Evolutionary conservation across 2,888 invertebrate species (phyloP), one percentile per base, ranked within the genome.

Genomic region (Drosophila neonasuta): DNA sequence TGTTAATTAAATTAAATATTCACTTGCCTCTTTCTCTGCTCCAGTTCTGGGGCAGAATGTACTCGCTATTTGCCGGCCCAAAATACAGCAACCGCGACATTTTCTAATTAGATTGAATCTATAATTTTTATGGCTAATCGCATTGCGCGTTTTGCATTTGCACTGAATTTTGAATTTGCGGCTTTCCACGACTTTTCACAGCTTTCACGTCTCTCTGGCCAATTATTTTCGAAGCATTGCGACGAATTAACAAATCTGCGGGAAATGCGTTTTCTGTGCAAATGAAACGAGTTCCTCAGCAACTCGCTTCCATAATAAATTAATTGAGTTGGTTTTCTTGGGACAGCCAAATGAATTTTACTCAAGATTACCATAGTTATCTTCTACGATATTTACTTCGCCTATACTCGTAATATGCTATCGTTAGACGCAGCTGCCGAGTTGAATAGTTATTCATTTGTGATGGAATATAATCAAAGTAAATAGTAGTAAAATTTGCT

Each of bases 1-100:
- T 89, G 86, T 89, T 89, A 89, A 89, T 89, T 89, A 89, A 89
- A 89, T 89, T 89, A 89, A 89, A 89, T 88, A 89, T 89, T 89
- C 89, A 89, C 75, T 82, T 58, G 71, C 65, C 24, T 49, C 60
- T 39, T 44, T 63, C 46, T 15, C 13, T 32, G 20, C 20, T 20
- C 44, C 42, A 42, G 17, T 32, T 11, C 10, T 32, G 32, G 10
- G 17, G 20, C 20, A 13, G 60, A 60, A 51, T 64, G 59, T 62
- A 70, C 17, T 36, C 46, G 45, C n/a, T 50, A 54, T 62, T 57
- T 62, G 29, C 36, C 44, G 62, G 54, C 57, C 62, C 42, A 29
- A 51, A 54, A 32, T 42, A 54, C 52, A 30, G 3, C 34, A 72
- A 71, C 77, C 79, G 67, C 80, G 69, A 80, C 82, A 75, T 64